A percentile compares a stretch with the other conserved stretches of the same genome.
Conservation (phyloP, 2,797 vertebrate genomes). For the Amazona ochrocephala region DNA sequence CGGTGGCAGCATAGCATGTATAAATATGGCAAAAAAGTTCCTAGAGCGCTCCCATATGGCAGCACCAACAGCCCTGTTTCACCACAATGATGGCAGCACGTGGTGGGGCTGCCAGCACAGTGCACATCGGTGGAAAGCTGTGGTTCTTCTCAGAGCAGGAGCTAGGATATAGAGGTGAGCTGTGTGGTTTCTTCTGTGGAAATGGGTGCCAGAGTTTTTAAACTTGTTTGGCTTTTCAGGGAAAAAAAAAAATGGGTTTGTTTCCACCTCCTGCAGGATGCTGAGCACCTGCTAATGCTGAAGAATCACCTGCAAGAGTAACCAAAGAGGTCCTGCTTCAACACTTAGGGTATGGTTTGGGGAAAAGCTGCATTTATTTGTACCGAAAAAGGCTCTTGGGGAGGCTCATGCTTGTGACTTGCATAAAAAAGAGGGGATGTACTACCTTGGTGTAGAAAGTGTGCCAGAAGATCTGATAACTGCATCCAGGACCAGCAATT, state of each 20-base stretch:
- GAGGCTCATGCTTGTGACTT: not conserved
- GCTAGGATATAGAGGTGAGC: not conserved
- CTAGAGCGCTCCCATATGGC: not conserved
- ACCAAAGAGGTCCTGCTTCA: not conserved
- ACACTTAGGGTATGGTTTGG: not conserved
- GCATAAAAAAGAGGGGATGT: not conserved
- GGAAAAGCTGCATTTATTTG: not conserved
- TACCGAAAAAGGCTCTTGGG: not conserved
- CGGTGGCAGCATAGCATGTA: accelerated
- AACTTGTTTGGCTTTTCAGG: not conserved
- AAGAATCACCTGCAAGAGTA: not conserved
- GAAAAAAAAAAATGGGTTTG: not conserved
- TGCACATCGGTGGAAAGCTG: accelerated
- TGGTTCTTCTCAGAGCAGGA: not conserved
- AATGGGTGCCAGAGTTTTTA: not conserved
- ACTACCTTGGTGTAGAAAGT: not conserved
- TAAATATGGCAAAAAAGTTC: not conserved
- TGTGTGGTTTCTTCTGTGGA: not conserved
- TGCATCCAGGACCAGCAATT: not conserved
- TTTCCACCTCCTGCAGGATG: not conserved
- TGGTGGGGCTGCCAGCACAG: accelerated
- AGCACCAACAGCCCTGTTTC: accelerated
- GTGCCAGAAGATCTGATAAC: not conserved
- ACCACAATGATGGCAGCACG: not conserved
- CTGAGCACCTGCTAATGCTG: not conserved